Percentiles rank a stretch among this genome's conserved stretches.
Conservation (phyloP, 2,797 vertebrate species). For the Notolepis coatsorum region DNA sequence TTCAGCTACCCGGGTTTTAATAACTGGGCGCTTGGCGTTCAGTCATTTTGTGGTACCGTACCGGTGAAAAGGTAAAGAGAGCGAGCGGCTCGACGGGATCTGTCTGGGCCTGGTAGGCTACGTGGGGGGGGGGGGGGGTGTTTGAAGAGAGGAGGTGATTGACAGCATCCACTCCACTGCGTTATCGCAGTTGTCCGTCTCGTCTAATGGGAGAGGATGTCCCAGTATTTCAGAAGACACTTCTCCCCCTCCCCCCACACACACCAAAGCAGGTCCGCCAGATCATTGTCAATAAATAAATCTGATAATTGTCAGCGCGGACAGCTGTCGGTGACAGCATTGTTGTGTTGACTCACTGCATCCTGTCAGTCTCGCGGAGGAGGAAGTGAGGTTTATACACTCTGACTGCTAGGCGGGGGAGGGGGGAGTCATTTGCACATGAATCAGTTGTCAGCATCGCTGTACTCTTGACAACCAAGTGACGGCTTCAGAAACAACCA, state of each 20-base stretch:
- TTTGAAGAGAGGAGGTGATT: slow-evolving; percentile 71
- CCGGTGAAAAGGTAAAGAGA: slow-evolving; percentile 69
- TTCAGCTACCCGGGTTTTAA: slow-evolving; percentile 63
- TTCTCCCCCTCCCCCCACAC: too few species aligned
- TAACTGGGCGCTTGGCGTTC: slow-evolving; percentile 47
- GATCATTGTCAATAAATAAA: slow-evolving; percentile 88
- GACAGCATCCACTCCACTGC: slow-evolving; percentile 71
- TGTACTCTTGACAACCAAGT: slow-evolving; percentile 84
- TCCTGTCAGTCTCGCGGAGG: slow-evolving; percentile 93
- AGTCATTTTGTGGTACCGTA: slow-evolving; percentile 8
- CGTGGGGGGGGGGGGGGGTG: too few species aligned
- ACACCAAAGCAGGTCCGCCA: slow-evolving; percentile 79
- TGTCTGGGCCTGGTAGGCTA: slow-evolving; percentile 58
- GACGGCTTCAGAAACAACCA: slow-evolving; percentile 87
- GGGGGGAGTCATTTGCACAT: slow-evolving; percentile 96
- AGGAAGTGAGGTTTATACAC: slow-evolving; percentile 91
- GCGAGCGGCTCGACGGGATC: slow-evolving; percentile 59
- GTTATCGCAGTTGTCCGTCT: slow-evolving; percentile 74
- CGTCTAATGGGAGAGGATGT: slow-evolving; percentile 77
- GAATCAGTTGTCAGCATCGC: slow-evolving; percentile 96
- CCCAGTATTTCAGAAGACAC: slow-evolving; percentile 73
- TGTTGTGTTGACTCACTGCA: slow-evolving; percentile 93
- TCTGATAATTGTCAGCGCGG: slow-evolving; percentile 90
- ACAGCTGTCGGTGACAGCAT: slow-evolving; percentile 99
- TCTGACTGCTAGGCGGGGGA: slow-evolving; percentile 90